Conservation (phyloP, 2,113 vertebrate species). For the Sialia sialis region DNA sequence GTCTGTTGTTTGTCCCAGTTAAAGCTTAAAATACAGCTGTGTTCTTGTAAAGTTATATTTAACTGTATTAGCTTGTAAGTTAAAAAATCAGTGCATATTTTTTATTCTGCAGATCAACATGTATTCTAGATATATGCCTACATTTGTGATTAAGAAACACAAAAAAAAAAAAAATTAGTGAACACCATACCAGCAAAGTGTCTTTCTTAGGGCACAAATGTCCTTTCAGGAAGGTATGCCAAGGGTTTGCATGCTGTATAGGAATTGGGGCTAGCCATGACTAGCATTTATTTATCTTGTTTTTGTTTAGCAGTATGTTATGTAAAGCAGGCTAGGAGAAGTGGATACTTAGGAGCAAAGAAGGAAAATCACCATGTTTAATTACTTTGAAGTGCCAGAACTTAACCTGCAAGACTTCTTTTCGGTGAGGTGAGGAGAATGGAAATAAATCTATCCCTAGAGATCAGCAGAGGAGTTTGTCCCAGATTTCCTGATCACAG, state of each 20-base stretch:
- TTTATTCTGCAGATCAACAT: neutral
- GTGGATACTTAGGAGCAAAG: neutral
- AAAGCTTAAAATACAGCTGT: neutral
- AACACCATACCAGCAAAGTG: neutral
- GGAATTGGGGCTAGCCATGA: neutral
- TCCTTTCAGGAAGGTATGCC: neutral
- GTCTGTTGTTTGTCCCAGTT: fast-evolving
- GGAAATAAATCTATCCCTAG: neutral
- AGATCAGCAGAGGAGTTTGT: neutral
- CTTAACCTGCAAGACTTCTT: neutral
- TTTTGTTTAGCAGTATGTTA: neutral
- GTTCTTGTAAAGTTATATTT: neutral
- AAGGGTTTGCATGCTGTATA: neutral
- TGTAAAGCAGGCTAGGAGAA: neutral
- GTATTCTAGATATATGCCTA: neutral
- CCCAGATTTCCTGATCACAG: neutral
- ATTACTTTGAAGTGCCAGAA: neutral
- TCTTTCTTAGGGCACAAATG: neutral
- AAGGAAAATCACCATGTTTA: neutral
- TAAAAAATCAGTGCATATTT: neutral
- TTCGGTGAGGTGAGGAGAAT: neutral
- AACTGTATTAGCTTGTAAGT: neutral
- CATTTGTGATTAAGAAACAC: neutral
- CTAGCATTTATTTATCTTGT: neutral
- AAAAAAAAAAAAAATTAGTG: neutral